Evolutionary conservation across 37 sponge, comb jelly and placozoan genomes (phyloP).

Genomic region (Axinella damicornis): DNA sequence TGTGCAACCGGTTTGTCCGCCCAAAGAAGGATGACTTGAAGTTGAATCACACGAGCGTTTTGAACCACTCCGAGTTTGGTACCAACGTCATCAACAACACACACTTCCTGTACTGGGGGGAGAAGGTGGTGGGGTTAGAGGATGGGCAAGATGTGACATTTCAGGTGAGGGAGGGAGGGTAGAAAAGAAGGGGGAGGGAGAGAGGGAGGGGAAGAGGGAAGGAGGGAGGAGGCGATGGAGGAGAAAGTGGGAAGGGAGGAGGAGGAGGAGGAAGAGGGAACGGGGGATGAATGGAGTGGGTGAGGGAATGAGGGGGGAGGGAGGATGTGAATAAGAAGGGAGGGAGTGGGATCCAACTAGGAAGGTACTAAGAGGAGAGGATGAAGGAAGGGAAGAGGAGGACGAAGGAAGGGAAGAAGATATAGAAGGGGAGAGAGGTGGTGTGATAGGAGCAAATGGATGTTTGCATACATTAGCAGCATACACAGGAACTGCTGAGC

Average conservation of each 20-base stretch:
- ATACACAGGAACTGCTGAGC: too few relatives aligned
- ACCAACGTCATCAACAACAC: constrained; percentile 69
- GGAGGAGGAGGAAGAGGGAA: too few relatives aligned
- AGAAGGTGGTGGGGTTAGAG: constrained; percentile 45
- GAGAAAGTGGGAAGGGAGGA: constrained; percentile 15
- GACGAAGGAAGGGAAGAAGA: too few relatives aligned
- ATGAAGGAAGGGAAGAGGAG: too few relatives aligned
- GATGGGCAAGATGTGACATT: constrained; percentile 52
- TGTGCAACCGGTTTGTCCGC: constrained; percentile 83
- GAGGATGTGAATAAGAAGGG: too few relatives aligned
- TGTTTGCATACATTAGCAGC: too few relatives aligned
- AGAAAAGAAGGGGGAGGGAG: constrained; percentile 1
- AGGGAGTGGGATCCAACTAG: too few relatives aligned
- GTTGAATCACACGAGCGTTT: constrained; percentile 48
- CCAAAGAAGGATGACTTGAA: constrained; percentile 54
- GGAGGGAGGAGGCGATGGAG: constrained; percentile 10
- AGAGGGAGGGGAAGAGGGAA: constrained; percentile 32
- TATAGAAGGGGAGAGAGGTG: too few relatives aligned
- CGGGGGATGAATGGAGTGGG: too few relatives aligned
- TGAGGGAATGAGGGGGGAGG: too few relatives aligned
- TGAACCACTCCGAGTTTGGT: constrained; percentile 68
- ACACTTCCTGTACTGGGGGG: constrained; percentile 91
- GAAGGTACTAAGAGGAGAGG: too few relatives aligned
- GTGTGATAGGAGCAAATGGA: too few relatives aligned
- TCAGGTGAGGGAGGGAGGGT: constrained; percentile 32